A percentile compares a stretch with the other conserved stretches of the same genome.
Evolutionary conservation across 1,140 invertebrate genomes (phyloP).

Genomic region (Acromyrmex echinatior): DNA sequence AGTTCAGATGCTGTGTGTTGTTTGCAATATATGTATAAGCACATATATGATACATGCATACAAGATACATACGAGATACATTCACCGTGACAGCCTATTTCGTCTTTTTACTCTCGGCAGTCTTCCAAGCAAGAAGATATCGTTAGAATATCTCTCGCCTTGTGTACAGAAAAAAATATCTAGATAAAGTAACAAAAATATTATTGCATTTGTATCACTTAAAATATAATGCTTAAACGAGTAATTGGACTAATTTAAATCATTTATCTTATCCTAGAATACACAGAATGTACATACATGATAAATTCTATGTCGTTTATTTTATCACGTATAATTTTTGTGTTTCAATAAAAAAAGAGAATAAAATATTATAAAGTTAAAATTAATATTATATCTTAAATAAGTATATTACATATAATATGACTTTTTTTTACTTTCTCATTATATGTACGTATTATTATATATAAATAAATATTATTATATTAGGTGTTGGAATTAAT

Average conservation of each 20-base stretch:
- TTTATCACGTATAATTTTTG: background rate
- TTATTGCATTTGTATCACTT: background rate
- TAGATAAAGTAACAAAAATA: background rate
- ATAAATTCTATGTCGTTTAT: background rate
- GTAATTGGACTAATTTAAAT: too few relatives aligned
- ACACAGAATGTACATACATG: too few relatives aligned
- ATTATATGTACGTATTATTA: too few relatives aligned
- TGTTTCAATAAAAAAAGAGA: background rate
- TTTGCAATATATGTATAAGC: slow-evolving; percentile 12
- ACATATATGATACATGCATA: slow-evolving; percentile 4
- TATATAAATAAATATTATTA: too few relatives aligned
- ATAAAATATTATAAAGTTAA: background rate
- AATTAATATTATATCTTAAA: slow-evolving; percentile 2
- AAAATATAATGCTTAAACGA: background rate
- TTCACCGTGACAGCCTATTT: background rate
- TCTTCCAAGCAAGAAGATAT: slow-evolving; percentile 39
- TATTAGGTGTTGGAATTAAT: too few relatives aligned
- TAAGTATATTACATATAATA: background rate
- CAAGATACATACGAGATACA: background rate
- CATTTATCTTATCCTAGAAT: too few relatives aligned
- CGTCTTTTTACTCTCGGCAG: slow-evolving; percentile 33
- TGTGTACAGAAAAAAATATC: slow-evolving; percentile 3
- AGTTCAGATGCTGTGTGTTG: background rate
- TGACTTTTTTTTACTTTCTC: too few relatives aligned
- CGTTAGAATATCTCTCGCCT: background rate